Conservation (phyloP, 2,888 invertebrate genomes). For the Schrankia costaestrigalis region DNA sequence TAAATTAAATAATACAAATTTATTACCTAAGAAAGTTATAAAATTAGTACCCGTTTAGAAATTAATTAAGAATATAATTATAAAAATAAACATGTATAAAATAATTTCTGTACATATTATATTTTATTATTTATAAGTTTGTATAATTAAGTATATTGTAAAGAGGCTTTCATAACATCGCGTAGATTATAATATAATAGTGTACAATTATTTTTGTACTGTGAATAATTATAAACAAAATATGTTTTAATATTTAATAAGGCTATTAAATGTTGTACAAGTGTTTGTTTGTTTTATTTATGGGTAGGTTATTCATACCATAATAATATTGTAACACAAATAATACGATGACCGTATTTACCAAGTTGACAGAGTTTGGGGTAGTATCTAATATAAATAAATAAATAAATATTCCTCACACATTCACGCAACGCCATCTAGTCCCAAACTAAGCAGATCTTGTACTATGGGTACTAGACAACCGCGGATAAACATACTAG, state of each 20-base stretch:
- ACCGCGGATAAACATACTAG: too few relatives aligned
- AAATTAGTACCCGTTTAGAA: conserved; percentile 31
- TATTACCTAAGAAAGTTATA: too few relatives aligned
- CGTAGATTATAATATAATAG: conserved; percentile 12
- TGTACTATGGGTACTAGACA: too few relatives aligned
- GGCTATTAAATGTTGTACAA: conserved; percentile 35
- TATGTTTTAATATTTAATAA: conserved; percentile 36
- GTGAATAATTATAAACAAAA: conserved; percentile 34
- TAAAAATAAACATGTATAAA: conserved; percentile 6
- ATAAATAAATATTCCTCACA: too few relatives aligned
- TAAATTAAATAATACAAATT: conserved; percentile 5
- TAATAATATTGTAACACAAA: too few relatives aligned
- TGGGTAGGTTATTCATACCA: too few relatives aligned
- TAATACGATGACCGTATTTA: too few relatives aligned
- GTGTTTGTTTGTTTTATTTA: conserved; percentile 7
- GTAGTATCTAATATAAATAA: too few relatives aligned
- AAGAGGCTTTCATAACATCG: conserved; percentile 32
- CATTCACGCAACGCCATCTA: too few relatives aligned
- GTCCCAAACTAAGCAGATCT: too few relatives aligned
- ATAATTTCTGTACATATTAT: too few relatives aligned
- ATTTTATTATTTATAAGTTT: conserved; percentile 13
- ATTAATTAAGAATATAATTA: conserved; percentile 12
- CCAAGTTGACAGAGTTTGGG: too few relatives aligned
- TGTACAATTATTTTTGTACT: conserved; percentile 61
- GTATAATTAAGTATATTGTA: conserved; percentile 19